Conservation (phyloP, 2,888 invertebrate species). For the Caenorhabditis sp. region DNA sequence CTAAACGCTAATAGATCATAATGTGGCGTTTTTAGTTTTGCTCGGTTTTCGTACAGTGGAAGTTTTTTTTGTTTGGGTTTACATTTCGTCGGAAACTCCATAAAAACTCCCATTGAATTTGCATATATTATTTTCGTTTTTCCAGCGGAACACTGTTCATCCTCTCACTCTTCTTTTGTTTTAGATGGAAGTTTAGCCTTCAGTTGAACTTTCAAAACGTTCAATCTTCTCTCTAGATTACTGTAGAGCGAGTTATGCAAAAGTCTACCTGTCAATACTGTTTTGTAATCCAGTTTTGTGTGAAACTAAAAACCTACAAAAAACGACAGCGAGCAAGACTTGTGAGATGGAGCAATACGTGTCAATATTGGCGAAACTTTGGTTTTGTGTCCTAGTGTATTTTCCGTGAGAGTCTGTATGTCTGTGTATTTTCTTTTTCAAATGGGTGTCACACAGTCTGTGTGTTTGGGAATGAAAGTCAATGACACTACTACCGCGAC, state of each 20-base stretch:
- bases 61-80: no score
- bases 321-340: conserved; percentile 16
- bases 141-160: conserved; percentile 33
- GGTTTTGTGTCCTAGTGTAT: conserved; percentile 33
- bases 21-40: conserved; percentile 10
- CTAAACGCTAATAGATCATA: conserved; percentile 55
- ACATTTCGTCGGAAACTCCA: not conserved
- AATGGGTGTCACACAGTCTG: conserved; percentile 13
- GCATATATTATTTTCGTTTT: conserved; percentile 9
- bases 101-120: not conserved
- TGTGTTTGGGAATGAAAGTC: conserved; percentile 52
- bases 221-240: no score
- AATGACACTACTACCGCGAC: conserved; percentile 56
- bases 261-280: no score
- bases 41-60: no score
- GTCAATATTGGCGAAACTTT: conserved; percentile 54
- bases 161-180: not conserved
- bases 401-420: conserved; percentile 14
- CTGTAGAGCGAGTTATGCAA: no score
- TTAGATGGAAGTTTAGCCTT: not conserved
- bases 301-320: not conserved
- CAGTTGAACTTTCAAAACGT: no score
- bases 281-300: no score
- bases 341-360: conserved; percentile 25
- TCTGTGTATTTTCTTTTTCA: conserved; percentile 12